phyloP scores from a whole-genome alignment of 2,888 invertebrate species.

The Glaucopsyche alexis region DNA sequence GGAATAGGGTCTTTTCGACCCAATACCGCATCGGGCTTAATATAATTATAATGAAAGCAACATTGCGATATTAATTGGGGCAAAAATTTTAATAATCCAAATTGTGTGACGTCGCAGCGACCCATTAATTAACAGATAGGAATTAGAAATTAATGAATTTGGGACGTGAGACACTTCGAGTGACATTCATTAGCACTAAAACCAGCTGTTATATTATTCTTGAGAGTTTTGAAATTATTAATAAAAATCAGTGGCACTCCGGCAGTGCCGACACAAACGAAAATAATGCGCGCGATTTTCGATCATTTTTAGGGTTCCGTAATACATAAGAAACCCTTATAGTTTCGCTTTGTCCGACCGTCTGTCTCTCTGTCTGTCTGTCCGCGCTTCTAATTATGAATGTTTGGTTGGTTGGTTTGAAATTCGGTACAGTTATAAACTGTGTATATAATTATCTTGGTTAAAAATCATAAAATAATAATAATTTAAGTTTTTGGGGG shows the following conservation, averaged over 20 bases:
- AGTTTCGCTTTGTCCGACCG: no score
- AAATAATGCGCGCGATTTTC: no score
- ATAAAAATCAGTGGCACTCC: not conserved
- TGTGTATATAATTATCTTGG: no score
- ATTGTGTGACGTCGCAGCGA: not conserved
- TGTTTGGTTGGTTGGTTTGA: no score
- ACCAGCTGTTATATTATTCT: not conserved
- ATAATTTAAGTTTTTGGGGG: no score
- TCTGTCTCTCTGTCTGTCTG: no score
- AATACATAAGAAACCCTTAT: no score
- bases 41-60: not conserved
- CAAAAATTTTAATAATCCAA: constrained; percentile 24
- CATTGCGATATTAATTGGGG: constrained; percentile 6
- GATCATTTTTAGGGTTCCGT: no score
- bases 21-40: not conserved
- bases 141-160: constrained; percentile 21
- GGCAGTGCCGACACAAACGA: no score
- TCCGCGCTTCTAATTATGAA: no score
- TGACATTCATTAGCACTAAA: constrained; percentile 1
- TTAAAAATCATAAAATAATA: no score
- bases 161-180: not conserved
- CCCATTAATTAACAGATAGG: constrained; percentile 23
- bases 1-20: not conserved
- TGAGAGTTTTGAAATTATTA: not conserved
- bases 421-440: no score